Base-by-base conservation (phyloP, 1,140 invertebrate genomes). In the Bilobella aurantiaca region DNA sequence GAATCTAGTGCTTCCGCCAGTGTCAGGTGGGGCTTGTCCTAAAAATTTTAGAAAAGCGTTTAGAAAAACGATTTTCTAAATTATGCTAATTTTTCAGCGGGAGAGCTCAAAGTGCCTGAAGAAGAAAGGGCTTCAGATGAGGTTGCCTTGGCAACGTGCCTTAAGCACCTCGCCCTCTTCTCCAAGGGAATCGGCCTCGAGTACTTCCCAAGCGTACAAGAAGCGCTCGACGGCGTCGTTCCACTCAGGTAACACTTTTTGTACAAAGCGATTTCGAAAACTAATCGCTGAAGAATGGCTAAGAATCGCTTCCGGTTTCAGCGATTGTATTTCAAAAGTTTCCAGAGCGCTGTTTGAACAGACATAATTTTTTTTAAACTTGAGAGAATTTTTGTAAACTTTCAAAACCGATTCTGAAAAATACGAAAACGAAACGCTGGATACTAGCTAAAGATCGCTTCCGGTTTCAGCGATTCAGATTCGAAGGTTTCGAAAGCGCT, bases 141-240 rank as follows among this genome's bases (percentile, higher is more conserved):
- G 69, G 80, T 84, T 25, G 84, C 87, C 27, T 81, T 85, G 62
- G 79, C 86, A 71, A 86, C 89, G 47, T 88, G 88, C 71, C 80
- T 82, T 23, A 79, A 81, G 32, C 90, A 94, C 78, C 84, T 87
- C 28, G 74, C 80, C 2, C 78, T 95, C 27, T 82, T 98, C 0
- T 86, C 88, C 8, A 90, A 93, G 75, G 95, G 95, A 53, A 87
- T 98, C 71, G 90, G 92, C n/a, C 80, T 97, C 0, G 85, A 87
- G 21, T 86, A 90, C 37, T 84, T 89, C 5, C 89, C 93, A 8
- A 88, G 87, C 3, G 87, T 97, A 49, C 85, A 86, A 70, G 91
- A 96, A 79, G 90, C 93, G 32, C 80, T 96, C 47, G 91, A 95
- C 75, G 93, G 91, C 2, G 85, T 88, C 76, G 82, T 96, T 64